phyloP scores from a whole-genome alignment of 1,140 invertebrate genomes.

The Heliothis subflexa region DNA sequence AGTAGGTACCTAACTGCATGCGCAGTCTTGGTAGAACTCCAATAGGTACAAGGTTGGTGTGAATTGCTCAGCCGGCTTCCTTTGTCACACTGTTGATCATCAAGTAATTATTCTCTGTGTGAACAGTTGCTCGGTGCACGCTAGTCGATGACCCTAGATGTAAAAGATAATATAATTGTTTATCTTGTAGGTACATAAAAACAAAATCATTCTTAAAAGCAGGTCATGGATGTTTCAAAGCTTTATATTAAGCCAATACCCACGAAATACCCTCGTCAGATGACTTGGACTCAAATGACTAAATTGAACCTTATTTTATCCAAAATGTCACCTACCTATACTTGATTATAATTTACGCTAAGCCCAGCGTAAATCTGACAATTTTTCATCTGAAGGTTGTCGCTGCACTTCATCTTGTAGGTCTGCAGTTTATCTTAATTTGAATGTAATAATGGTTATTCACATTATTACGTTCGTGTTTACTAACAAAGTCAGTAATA shows the following conservation, averaged over 20 bases:
- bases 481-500: no score
- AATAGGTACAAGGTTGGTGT: conserved; percentile 21
- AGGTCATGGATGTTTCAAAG: not conserved
- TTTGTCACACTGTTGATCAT: conserved; percentile 21
- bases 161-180: conserved; percentile 5
- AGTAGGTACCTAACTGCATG: not conserved
- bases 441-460: no score
- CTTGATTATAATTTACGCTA: no score
- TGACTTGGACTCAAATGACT: no score
- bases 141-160: conserved; percentile 30
- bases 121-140: conserved; percentile 21
- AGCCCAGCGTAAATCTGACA: no score
- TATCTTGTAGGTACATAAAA: not conserved
- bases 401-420: no score
- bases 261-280: not conserved
- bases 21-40: not conserved
- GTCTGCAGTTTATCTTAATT: no score
- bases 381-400: no score
- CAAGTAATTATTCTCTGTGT: conserved; percentile 17
- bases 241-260: no score
- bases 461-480: no score
- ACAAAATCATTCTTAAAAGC: not conserved
- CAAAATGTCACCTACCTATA: no score
- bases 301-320: no score
- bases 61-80: conserved; percentile 10